These are phyloP conservation scores for Orestias chungarensis DNA, from an alignment of 2,797 vertebrate species.

Conservation along the genomic window DNA sequence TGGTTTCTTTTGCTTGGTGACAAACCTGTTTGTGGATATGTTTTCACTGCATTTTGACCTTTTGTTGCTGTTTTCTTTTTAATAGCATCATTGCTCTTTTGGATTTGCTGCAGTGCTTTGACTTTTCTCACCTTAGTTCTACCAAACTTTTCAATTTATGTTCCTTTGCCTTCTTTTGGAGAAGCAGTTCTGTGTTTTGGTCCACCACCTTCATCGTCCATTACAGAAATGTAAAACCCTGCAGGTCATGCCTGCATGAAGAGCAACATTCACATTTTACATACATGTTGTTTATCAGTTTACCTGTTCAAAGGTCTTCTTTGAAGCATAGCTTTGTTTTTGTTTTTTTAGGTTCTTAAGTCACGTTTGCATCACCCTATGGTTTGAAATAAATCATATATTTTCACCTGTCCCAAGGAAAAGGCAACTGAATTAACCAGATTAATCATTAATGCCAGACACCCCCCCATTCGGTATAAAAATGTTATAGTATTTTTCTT, in stretches of 20 bases:
- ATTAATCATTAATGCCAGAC: conserved; percentile 8
- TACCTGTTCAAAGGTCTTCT: not conserved
- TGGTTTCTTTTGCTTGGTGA: not conserved
- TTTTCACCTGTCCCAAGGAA: not conserved
- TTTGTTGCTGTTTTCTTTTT: not conserved
- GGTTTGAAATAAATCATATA: not conserved
- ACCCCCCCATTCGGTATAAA: not conserved
- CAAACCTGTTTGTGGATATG: not conserved
- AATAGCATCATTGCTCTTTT: not conserved
- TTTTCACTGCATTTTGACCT: not conserved
- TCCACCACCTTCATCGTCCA: not conserved
- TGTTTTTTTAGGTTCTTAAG: not conserved
- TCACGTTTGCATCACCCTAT: not conserved
- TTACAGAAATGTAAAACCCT: not conserved
- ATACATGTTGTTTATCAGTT: not conserved
- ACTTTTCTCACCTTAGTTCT: not conserved
- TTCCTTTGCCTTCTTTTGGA: not conserved
- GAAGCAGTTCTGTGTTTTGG: not conserved
- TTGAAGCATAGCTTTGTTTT: not conserved
- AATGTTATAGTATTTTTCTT: not conserved
- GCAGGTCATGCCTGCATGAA: not conserved
- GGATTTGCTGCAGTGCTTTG: not conserved
- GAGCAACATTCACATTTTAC: not conserved
- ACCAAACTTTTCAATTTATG: not conserved
- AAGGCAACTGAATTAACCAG: conserved; percentile 1